Evolutionary conservation across 2,113 vertebrate genomes (phyloP).

Genomic region (Oncorhynchus nerka): DNA sequence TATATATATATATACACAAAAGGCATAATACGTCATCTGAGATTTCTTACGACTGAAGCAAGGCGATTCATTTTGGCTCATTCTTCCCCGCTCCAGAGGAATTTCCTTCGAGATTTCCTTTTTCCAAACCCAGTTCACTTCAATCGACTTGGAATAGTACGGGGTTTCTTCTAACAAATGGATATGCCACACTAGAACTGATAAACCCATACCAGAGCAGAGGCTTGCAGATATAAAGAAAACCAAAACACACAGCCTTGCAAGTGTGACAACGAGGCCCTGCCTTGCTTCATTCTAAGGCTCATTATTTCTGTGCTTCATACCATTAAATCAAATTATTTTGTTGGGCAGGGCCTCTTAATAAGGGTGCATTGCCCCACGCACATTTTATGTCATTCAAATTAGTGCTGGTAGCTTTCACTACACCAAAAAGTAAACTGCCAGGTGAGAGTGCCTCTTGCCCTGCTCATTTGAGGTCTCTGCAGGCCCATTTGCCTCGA

Average conservation of each 20-base stretch:
- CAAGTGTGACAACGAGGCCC: too few species aligned
- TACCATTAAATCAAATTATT: too few species aligned
- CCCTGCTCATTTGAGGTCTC: not conserved
- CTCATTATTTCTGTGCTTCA: too few species aligned
- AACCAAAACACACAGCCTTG: too few species aligned
- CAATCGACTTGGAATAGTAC: not conserved
- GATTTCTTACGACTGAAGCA: conserved; percentile 1
- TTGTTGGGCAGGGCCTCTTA: too few species aligned
- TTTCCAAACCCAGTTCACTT: not conserved
- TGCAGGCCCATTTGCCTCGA: not conserved
- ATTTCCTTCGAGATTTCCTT: not conserved
- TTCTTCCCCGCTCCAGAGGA: not conserved
- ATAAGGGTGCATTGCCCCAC: conserved; percentile 18
- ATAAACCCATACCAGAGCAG: not conserved
- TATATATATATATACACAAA: not conserved
- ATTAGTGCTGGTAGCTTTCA: conserved; percentile 25
- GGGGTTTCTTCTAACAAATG: not conserved
- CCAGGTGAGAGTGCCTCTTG: too few species aligned
- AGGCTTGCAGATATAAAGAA: not conserved
- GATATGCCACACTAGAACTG: not conserved
- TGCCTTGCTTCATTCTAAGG: too few species aligned
- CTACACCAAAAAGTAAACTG: too few species aligned
- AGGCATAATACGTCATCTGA: not conserved
- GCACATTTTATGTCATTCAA: conserved; percentile 27
- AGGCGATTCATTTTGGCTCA: not conserved